Evolutionary conservation across 2,797 vertebrate genomes (phyloP), one percentile per base, ranked within the genome.

Genomic region (Taenioides sp.): DNA sequence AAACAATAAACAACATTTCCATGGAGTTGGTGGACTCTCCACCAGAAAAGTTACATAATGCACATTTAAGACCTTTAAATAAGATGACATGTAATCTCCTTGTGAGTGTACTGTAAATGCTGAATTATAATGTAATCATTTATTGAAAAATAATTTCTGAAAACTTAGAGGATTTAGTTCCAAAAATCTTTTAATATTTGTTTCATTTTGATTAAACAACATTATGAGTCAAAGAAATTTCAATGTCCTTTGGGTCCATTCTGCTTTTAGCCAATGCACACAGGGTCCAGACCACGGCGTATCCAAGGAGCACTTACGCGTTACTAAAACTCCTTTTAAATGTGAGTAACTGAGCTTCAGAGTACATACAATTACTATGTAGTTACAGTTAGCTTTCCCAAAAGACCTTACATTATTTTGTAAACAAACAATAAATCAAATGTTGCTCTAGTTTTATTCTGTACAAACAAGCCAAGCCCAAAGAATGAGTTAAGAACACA

Each of bases 401-500:
- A 79, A 76, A 79, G 82, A 86, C 72, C 85, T 84, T 87, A 90
- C 82, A 89, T 66, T 81, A 87, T 80, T 92, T 86, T 74, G 88
- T 89, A 81, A 89, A 91, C 88, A 90, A 93, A 91, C 69, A 27
- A 90, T 86, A 90, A 92, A 91, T 86, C 67, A 91, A 90, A 89
- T 88, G 87, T 84, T 82, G 80, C 75, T 85, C 86, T 90, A 91
- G 78, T 72, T 88, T 85, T 88, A 88, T 87, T 91, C 89, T 92
- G 84, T 92, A 92, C 91, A 92, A 92, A 92, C 85, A 91, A 92
- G 91, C 86, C 87, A 89, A 92, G 91, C 90, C 81, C 83, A 90
- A 88, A 81, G 82, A 91, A 86, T 87, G 83, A 88, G 72, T 89
- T 82, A 66, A 83, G 81, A 88, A 87, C 83, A 91, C 91, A 88